Base-by-base conservation (phyloP, 2,888 invertebrate species). In the Priocnemis perturbator region DNA sequence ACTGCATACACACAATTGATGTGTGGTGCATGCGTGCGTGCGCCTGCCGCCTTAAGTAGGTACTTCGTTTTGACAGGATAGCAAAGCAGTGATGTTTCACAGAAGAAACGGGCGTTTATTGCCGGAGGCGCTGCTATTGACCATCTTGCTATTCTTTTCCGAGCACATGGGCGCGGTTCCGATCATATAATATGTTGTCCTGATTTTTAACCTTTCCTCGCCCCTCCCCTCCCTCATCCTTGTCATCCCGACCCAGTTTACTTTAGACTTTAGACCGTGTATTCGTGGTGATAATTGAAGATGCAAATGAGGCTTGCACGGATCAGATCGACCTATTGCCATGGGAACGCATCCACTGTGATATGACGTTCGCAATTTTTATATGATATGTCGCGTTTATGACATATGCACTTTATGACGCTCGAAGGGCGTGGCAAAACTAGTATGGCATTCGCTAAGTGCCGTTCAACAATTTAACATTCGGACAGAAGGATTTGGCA, bases 161-260 rank as follows among this genome's bases (percentile, higher is more conserved):
- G 73, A 81, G 81, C 78, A 76, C 74, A 83, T 81, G 81, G 81
- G 81, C 77, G 83, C 81, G 78, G 83, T 81, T 81, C 77, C 37
- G 37, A 37, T 37, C 37, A 37, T 37, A 11, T 37, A 37, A 37
- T 62, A 61, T 37, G 15, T 26, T 66, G 57, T 66, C 59, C 65
- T 66, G 67, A 53, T 66, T 66, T 66, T 44, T 52, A 20, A 5
- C 47, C 26, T 61, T 9, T 21, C 30, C 52, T 65, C 26, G 52
- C 58, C 52, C 59, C 52, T 45, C 47, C 44, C 20, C 26, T 66
- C 37, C 19, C 48, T 60, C 55, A 47, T 63, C 47, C 64, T 60
- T 59, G 63, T 14, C 66, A 59, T 26, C 57, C 57, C 64, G 21
- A 59, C 48, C 48, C 20, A n/a, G 20, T 60, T 67, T 67, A 56